phyloP scores from a whole-genome alignment of 2,797 vertebrate genomes.

The Diplodus puntazzo region DNA sequence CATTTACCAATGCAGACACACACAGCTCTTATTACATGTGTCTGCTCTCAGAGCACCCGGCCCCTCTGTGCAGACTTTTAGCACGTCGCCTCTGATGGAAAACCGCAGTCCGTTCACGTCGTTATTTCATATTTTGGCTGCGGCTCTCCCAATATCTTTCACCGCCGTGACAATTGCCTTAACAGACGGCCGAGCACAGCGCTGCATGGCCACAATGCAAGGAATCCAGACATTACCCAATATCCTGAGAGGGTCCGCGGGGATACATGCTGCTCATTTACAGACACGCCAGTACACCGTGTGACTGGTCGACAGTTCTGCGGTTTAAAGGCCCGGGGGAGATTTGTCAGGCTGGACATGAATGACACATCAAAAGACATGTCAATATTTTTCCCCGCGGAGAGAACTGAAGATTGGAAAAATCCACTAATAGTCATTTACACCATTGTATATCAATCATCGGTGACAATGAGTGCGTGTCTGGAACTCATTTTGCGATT shows the following conservation, averaged over 20 bases:
- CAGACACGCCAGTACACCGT: constrained; percentile 43
- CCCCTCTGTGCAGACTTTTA: constrained; percentile 50
- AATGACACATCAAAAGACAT: constrained; percentile 40
- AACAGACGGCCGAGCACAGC: constrained; percentile 58
- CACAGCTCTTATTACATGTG: constrained; percentile 56
- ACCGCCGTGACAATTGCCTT: constrained; percentile 68
- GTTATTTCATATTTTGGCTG: constrained; percentile 64
- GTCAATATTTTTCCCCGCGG: constrained; percentile 39
- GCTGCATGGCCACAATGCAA: constrained; percentile 56
- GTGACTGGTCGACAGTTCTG: constrained; percentile 39
- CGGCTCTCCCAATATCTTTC: constrained; percentile 55
- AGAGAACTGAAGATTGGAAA: not conserved
- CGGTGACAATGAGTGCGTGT: not conserved
- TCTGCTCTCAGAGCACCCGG: constrained; percentile 55
- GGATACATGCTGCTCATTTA: constrained; percentile 46
- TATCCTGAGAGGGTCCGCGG: constrained; percentile 59
- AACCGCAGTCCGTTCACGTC: constrained; percentile 60
- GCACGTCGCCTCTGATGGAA: constrained; percentile 66
- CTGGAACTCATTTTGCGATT: constrained; percentile 15
- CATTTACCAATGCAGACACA: not conserved
- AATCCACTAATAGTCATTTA: not conserved
- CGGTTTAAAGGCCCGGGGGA: constrained; percentile 26
- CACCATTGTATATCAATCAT: not conserved
- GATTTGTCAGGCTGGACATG: constrained; percentile 35
- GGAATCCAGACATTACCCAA: constrained; percentile 84